Percentiles rank a stretch among this genome's conserved stretches.
Evolutionary conservation across 1,140 invertebrate genomes (phyloP).

Genomic region (Aphaenogaster floridana): DNA sequence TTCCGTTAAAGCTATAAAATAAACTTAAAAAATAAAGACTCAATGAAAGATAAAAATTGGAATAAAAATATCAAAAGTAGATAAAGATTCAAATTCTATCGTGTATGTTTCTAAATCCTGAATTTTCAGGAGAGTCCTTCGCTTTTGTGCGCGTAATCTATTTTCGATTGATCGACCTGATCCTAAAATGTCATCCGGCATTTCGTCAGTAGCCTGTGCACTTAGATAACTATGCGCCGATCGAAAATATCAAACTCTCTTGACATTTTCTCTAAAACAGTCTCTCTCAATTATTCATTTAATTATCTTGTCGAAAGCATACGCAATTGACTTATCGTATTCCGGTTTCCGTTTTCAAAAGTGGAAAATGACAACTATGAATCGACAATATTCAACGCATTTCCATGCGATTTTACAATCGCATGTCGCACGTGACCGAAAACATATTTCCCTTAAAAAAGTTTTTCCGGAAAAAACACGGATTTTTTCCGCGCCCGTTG

Average conservation of each 20-base stretch:
- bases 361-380: not conserved
- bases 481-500: not conserved
- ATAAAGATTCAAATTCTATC: not conserved
- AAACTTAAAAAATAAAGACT: conserved; percentile 13
- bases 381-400: not conserved
- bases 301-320: not conserved
- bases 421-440: not conserved
- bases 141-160: not conserved
- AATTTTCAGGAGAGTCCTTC: not conserved
- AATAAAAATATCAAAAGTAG: not conserved
- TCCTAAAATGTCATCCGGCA: not conserved
- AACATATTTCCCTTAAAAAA: conserved; percentile 11
- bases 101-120: not conserved
- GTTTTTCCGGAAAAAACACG: not conserved
- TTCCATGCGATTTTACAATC: not conserved
- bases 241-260: conserved; percentile 4
- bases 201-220: not conserved
- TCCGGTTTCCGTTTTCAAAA: not conserved
- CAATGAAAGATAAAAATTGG: not conserved
- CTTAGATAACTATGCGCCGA: not conserved
- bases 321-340: not conserved
- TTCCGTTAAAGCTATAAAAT: not conserved
- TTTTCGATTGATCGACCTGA: not conserved
- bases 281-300: conserved; percentile 4
- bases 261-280: not conserved